Percentiles rank a stretch among this genome's conserved stretches.
phyloP scores from a whole-genome alignment of 2,797 vertebrate genomes.

The Bovichtus diacanthus region DNA sequence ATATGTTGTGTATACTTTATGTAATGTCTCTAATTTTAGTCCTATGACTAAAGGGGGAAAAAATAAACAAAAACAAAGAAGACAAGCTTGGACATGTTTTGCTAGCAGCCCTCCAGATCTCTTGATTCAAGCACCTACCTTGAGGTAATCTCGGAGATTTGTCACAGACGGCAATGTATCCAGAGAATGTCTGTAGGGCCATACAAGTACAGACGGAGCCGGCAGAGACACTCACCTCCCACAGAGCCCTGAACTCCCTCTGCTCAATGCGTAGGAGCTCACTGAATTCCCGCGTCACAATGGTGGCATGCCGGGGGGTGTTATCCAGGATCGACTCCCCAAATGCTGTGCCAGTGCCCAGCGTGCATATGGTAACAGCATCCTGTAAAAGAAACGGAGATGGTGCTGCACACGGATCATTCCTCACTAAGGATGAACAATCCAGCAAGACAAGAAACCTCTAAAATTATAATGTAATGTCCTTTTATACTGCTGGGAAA shows the following conservation, averaged over 20 bases:
- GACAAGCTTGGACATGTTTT: not conserved
- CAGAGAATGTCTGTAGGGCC: slow-evolving; percentile 15
- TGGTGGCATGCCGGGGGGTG: slow-evolving; percentile 96
- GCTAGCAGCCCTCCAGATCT: not conserved
- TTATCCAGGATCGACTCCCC: slow-evolving; percentile 98
- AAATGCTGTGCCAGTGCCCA: slow-evolving; percentile 95
- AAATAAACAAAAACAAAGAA: slow-evolving; percentile 8
- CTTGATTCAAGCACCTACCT: not conserved
- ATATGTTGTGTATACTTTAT: not conserved
- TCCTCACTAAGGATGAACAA: slow-evolving; percentile 1
- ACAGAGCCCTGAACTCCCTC: slow-evolving; percentile 95
- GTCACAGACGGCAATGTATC: slow-evolving; percentile 7
- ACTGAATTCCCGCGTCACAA: slow-evolving; percentile 93
- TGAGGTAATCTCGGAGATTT: slow-evolving; percentile 16
- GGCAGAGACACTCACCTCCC: slow-evolving; percentile 89
- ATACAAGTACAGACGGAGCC: slow-evolving; percentile 35
- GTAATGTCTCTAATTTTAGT: not conserved
- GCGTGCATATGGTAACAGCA: slow-evolving; percentile 95
- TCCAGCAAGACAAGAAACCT: not conserved
- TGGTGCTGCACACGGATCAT: not conserved
- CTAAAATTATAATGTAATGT: slow-evolving; percentile 6
- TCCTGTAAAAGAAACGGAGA: slow-evolving; percentile 84
- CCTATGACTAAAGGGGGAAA: not conserved
- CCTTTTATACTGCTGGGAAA: slow-evolving; percentile 2
- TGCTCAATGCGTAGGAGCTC: slow-evolving; percentile 96